These are phyloP conservation scores for Ceratosolen solmsi DNA, from an alignment of 1,140 invertebrate genomes.

Conservation along the genomic window DNA sequence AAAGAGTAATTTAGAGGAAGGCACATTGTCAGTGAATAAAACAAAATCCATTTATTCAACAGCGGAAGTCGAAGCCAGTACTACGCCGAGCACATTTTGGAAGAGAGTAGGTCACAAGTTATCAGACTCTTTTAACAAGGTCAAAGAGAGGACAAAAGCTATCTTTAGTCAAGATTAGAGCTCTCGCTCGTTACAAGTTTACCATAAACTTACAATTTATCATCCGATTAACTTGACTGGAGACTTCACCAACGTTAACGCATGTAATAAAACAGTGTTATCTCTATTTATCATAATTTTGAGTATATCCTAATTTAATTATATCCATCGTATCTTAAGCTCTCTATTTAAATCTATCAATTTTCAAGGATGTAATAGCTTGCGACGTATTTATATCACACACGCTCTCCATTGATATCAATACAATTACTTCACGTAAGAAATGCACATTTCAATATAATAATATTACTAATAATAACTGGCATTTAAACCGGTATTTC, in stretches of 20 bases:
- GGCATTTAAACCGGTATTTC: constrained; percentile 53
- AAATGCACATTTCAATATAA: neutral
- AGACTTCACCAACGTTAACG: constrained; percentile 15
- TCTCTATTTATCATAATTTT: constrained; percentile 35
- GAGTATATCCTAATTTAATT: constrained; percentile 12
- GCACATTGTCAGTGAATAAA: constrained; percentile 50
- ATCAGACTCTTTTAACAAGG: constrained; percentile 66
- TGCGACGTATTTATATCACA: too few relatives aligned
- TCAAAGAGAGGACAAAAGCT: constrained; percentile 73
- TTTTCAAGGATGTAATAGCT: constrained; percentile 26
- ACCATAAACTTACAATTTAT: constrained; percentile 52
- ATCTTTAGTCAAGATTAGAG: constrained; percentile 68
- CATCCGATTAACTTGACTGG: constrained; percentile 44
- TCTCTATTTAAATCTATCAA: neutral
- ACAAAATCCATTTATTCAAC: constrained; percentile 29
- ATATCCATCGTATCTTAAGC: neutral
- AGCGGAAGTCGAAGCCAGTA: constrained; percentile 52
- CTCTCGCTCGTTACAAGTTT: constrained; percentile 53
- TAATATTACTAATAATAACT: too few relatives aligned
- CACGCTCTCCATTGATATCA: neutral
- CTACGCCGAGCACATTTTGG: constrained; percentile 74
- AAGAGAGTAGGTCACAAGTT: constrained; percentile 73
- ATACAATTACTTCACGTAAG: neutral
- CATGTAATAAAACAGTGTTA: constrained; percentile 52
- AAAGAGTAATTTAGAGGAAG: constrained; percentile 45